Conservation (phyloP, 2,797 vertebrate species). For the Anniella stebbinsi region DNA sequence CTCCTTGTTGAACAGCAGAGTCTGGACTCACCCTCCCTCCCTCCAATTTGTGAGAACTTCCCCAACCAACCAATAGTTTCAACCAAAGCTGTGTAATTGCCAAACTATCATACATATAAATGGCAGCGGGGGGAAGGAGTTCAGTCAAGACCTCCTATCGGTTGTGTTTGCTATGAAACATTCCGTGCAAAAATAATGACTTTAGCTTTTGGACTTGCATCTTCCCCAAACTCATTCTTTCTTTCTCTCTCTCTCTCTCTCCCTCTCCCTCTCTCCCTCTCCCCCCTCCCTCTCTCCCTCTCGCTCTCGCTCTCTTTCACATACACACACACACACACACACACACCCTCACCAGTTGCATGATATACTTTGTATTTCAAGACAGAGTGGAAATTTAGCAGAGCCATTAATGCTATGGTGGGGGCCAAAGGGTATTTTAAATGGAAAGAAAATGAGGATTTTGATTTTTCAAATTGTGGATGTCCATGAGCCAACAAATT, state of each 20-base stretch:
- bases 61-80: slow-evolving; percentile 49
- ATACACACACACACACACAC: no score
- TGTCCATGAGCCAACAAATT: slow-evolving; percentile 38
- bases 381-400: slow-evolving; percentile 57
- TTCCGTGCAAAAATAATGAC: slow-evolving; percentile 77
- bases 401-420: slow-evolving; percentile 34
- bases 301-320: not conserved
- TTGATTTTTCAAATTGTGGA: slow-evolving; percentile 34
- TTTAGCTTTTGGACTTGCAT: slow-evolving; percentile 67
- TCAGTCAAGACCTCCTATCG: slow-evolving; percentile 71
- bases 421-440: slow-evolving; percentile 46
- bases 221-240: slow-evolving; percentile 49
- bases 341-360: slow-evolving; percentile 58
- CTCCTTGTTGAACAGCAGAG: slow-evolving; percentile 56
- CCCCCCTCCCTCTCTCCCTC: not conserved
- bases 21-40: slow-evolving; percentile 2
- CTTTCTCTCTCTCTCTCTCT: not conserved
- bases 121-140: slow-evolving; percentile 67
- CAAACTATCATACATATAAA: slow-evolving; percentile 66
- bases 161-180: slow-evolving; percentile 75
- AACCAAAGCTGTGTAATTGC: slow-evolving; percentile 71
- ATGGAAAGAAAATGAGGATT: slow-evolving; percentile 20
- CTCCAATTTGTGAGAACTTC: slow-evolving; percentile 62
- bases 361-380: slow-evolving; percentile 67
- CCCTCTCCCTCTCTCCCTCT: slow-evolving; percentile 15